Percentiles rank a stretch among this genome's conserved stretches.
Conservation (phyloP, 2,888 invertebrate species). For the Opisthograptis luteolata region DNA sequence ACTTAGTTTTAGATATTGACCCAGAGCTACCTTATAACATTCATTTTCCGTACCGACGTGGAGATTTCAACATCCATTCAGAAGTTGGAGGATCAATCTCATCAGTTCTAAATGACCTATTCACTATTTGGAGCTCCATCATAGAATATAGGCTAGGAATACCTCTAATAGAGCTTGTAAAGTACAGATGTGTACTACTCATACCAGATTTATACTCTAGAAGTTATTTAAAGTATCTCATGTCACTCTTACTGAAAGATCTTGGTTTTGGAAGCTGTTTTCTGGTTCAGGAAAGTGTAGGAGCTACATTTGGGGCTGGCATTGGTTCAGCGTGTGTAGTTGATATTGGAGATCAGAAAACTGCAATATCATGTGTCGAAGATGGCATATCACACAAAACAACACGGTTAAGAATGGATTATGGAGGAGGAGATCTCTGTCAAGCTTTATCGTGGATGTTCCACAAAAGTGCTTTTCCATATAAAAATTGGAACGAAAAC, state of each 20-base stretch:
- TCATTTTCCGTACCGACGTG: constrained; percentile 95
- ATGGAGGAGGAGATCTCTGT: constrained; percentile 96
- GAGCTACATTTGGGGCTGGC: constrained; percentile 80
- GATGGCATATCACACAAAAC: constrained; percentile 97
- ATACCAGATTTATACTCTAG: constrained; percentile 96
- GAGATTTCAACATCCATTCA: constrained; percentile 93
- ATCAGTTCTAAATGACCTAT: constrained; percentile 92
- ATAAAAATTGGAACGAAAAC: constrained; percentile 90
- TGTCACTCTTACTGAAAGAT: constrained; percentile 90
- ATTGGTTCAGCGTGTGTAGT: constrained; percentile 94
- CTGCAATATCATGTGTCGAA: constrained; percentile 97
- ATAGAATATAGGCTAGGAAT: constrained; percentile 91
- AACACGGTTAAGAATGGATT: constrained; percentile 92
- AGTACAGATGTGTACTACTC: constrained; percentile 93
- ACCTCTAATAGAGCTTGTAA: constrained; percentile 87
- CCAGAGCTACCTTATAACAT: constrained; percentile 91
- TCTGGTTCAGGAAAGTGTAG: constrained; percentile 88
- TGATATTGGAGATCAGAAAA: constrained; percentile 97
- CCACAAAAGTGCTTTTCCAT: constrained; percentile 95
- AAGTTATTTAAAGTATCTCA: constrained; percentile 92
- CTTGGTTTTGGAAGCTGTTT: constrained; percentile 95
- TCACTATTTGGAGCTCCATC: constrained; percentile 94
- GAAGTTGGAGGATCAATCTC: constrained; percentile 94
- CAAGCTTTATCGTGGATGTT: constrained; percentile 95
- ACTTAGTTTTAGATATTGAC: constrained; percentile 89